Base-by-base conservation (phyloP, 30 jellyfish, hydroid and myxozoan genomes). In the Phacellophora camtschatica region DNA sequence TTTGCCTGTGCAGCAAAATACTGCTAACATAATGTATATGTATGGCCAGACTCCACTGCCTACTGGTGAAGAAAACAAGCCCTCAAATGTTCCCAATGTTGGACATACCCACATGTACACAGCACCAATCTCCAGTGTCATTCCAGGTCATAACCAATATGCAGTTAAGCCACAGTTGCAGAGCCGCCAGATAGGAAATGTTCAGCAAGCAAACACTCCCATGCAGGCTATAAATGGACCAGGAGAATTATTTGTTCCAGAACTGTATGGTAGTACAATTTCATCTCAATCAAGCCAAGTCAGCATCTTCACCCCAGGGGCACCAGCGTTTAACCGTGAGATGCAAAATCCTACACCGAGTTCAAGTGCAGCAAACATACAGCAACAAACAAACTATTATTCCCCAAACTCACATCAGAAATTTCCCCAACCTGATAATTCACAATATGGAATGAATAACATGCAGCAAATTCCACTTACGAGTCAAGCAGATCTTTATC, bases 71-170 rank as follows among this genome's bases (percentile, higher is more conserved):
- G 74, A 32, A 6, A 61, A 32, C 15, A 61, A 11, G 39, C 10
- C 19, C 49, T 74, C 32, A 25, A 72, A 72, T 56, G 42, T 48
- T 53, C 74, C 86, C 9, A 56, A 61, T 41, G 88, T 75, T 18
- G 88, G 88, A 10, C 57, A 75, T 30, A 75, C 79, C 57, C 59
- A 75, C 72, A 63, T 77, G 90, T 63, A 77, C 37, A 63, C 90
- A 59, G 29, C 90, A 28, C 90, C 90, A 31, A 77, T 77, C 6
- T 16, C 90, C 29, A 77, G 90, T 51, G 64, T 77, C 35, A 41
- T 77, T 2, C 90, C 90, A 15, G 49, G 81, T 11, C 34, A 77
- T 48, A 63, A 35, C 56, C 71, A 4, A 7, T 70, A 15, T 59
- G 41, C 32, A 49, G 70, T 10, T 22, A 9, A 37, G 23, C 35